phyloP scores from a whole-genome alignment of 23 tunicate species.

The Diplosoma virens region DNA sequence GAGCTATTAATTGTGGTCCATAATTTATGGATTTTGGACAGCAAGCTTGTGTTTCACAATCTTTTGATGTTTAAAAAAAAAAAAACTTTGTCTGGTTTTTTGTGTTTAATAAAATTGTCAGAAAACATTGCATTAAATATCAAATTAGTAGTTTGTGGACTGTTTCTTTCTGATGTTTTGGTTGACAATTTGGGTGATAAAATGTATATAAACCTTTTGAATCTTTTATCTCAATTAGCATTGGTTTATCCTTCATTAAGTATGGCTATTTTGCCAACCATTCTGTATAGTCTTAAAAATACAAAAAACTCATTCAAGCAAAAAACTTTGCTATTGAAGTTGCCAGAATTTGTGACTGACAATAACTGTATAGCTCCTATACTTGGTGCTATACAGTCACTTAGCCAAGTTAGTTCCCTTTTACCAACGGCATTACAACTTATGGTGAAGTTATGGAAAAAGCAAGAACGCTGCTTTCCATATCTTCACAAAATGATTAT shows the following conservation, averaged over 20 bases:
- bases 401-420: slow-evolving; percentile 2
- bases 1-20: not conserved
- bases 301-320: not conserved
- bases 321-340: not conserved
- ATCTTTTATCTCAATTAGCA: not conserved
- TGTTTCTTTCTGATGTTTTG: not conserved
- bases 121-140: slow-evolving; percentile 4
- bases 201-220: not conserved
- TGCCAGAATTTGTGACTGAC: slow-evolving; percentile 48
- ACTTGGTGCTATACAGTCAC: slow-evolving; percentile 33
- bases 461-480: slow-evolving; percentile 65
- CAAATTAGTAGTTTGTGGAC: not conserved
- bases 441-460: slow-evolving; percentile 47
- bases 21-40: slow-evolving; percentile 3
- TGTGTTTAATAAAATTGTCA: not conserved
- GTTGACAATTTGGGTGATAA: not conserved
- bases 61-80: not conserved
- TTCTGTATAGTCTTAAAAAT: slow-evolving; percentile 15
- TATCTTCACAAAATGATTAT: slow-evolving; percentile 39
- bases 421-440: slow-evolving; percentile 31
- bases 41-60: not conserved
- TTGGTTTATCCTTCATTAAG: not conserved
- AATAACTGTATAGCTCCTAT: slow-evolving; percentile 35
- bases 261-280: slow-evolving; percentile 33
- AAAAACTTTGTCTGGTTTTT: not conserved